These are phyloP conservation scores for Drosophila leontia DNA, from an alignment of 1,140 invertebrate genomes.

Conservation along the genomic window DNA sequence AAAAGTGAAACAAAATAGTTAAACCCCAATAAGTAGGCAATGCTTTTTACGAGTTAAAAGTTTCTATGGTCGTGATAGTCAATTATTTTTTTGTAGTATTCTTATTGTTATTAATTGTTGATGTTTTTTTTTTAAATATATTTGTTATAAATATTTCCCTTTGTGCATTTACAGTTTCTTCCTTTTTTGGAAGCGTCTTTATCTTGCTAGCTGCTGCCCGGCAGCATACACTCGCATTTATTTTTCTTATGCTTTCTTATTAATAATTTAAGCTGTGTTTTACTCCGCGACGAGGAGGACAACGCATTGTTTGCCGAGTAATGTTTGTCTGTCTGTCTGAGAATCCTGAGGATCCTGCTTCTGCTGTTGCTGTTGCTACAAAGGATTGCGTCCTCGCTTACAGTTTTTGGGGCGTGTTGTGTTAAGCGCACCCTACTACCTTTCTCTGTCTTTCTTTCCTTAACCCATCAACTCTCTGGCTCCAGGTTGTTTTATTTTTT, in stretches of 20 bases:
- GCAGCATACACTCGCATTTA: constrained; percentile 73
- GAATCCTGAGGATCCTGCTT: constrained; percentile 21
- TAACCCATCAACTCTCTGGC: constrained; percentile 25
- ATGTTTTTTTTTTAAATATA: too few species aligned
- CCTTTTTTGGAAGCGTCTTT: constrained; percentile 35
- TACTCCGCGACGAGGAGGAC: constrained; percentile 64
- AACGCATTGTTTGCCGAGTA: constrained; percentile 61
- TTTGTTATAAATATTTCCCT: background rate
- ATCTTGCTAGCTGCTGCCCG: constrained; percentile 46
- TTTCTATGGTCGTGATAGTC: background rate
- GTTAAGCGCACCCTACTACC: constrained; percentile 62
- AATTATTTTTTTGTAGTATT: background rate
- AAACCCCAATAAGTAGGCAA: background rate
- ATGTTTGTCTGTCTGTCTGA: constrained; percentile 40
- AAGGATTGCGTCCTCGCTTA: constrained; percentile 77
- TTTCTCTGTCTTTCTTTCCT: background rate
- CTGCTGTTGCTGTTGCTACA: constrained; percentile 42
- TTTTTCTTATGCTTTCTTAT: constrained; percentile 78
- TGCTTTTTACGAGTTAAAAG: background rate
- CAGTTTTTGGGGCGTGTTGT: constrained; percentile 60
- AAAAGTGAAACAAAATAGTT: too few species aligned
- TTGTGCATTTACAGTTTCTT: constrained; percentile 9
- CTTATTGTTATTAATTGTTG: too few species aligned
- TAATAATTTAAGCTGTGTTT: constrained; percentile 81
- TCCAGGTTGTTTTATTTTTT: constrained; percentile 73